A percentile compares a stretch with the other conserved stretches of the same genome.
phyloP scores from a whole-genome alignment of 2,113 vertebrate species.

The Mohoua ochrocephala region DNA sequence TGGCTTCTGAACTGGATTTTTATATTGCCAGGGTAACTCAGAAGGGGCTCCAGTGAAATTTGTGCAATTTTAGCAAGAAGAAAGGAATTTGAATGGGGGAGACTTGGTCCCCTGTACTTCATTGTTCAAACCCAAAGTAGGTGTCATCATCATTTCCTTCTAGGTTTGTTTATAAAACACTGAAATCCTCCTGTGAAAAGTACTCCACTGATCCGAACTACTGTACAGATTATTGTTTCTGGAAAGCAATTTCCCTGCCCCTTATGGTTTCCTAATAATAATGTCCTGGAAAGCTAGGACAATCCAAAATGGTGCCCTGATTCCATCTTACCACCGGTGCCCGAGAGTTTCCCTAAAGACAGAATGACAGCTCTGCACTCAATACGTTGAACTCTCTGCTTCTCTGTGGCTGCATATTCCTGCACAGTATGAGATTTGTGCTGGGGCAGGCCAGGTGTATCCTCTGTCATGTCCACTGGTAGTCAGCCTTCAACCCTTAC shows the following conservation, averaged over 20 bases:
- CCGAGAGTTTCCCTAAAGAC: not conserved
- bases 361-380: rapidly evolving
- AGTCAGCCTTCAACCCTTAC: not conserved
- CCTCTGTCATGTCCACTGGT: not conserved
- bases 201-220: not conserved
- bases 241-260: not conserved
- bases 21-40: not conserved
- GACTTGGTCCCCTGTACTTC: not conserved
- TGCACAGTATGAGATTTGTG: rapidly evolving
- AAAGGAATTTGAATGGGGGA: not conserved
- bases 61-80: not conserved
- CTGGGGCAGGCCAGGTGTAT: not conserved
- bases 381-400: rapidly evolving
- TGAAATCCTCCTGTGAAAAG: not conserved
- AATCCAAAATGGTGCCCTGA: not conserved
- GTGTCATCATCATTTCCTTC: not conserved
- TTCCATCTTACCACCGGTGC: not conserved
- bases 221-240: not conserved
- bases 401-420: too few species aligned
- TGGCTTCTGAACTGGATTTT: not conserved
- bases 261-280: not conserved
- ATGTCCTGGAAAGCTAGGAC: not conserved
- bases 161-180: not conserved
- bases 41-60: not conserved
- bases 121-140: not conserved